These are phyloP conservation scores for Himantopus leucocephalus DNA, from an alignment of 2,113 vertebrate species.

Conservation along the genomic window DNA sequence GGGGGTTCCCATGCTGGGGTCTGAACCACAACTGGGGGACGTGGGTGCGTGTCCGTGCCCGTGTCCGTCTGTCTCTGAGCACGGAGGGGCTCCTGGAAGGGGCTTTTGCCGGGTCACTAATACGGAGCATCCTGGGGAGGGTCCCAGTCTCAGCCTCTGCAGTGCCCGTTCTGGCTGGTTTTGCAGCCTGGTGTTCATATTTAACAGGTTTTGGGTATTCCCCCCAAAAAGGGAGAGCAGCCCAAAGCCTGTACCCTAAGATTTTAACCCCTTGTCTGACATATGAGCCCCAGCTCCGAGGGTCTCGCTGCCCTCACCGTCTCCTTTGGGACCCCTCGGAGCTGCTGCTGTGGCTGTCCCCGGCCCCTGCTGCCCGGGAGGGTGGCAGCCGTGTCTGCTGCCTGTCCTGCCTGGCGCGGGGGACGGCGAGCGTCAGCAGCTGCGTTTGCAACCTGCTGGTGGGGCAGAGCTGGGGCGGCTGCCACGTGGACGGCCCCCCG, in stretches of 20 bases:
- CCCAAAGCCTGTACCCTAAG: background rate
- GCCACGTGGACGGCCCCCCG: background rate
- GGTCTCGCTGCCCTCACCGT: background rate
- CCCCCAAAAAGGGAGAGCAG: background rate
- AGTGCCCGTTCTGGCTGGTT: background rate
- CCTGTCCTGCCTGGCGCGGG: background rate
- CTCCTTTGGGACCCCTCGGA: background rate
- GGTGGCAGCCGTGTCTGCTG: background rate
- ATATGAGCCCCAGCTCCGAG: accelerated
- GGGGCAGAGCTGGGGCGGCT: background rate
- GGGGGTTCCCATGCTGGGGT: background rate
- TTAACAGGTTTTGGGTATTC: background rate
- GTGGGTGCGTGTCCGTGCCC: accelerated
- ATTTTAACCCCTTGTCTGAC: background rate
- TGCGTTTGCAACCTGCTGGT: background rate
- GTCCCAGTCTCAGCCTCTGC: background rate
- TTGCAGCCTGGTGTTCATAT: background rate
- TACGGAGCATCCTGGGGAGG: background rate
- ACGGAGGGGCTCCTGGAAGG: background rate
- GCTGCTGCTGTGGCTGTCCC: background rate
- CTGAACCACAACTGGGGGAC: background rate
- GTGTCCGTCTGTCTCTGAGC: background rate
- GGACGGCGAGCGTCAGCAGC: background rate
- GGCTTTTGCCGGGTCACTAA: background rate
- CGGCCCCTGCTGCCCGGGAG: background rate